Evolutionary conservation across 1,140 invertebrate genomes (phyloP).

Genomic region (Ips typographus): DNA sequence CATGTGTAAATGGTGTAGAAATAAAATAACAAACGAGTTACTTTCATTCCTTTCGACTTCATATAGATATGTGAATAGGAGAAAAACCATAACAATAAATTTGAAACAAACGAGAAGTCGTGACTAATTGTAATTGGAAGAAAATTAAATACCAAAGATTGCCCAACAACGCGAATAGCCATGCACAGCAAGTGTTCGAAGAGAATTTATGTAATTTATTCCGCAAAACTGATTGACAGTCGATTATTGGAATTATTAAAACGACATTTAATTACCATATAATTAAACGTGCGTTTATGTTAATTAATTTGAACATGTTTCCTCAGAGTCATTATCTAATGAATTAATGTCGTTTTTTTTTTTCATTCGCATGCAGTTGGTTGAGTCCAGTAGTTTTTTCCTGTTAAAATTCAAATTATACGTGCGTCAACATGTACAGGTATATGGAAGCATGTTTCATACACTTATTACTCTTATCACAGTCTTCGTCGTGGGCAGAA

Average conservation of each 20-base stretch:
- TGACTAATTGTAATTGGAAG: neutral
- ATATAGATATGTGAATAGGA: no score
- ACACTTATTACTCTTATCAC: no score
- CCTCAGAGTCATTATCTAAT: conserved; percentile 24
- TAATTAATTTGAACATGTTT: conserved; percentile 31
- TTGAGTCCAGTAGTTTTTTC: neutral
- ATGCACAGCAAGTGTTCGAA: conserved; percentile 4
- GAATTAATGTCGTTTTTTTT: conserved; percentile 30
- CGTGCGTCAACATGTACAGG: no score
- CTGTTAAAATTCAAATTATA: no score
- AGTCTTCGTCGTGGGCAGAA: no score
- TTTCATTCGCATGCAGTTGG: conserved; percentile 8
- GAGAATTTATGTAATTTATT: conserved; percentile 20
- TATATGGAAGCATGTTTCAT: no score
- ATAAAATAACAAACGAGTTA: no score
- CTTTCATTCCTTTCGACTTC: no score
- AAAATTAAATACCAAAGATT: neutral
- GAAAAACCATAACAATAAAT: no score
- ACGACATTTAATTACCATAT: conserved; percentile 31
- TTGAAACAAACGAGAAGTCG: no score
- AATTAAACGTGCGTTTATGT: conserved; percentile 30
- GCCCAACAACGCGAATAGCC: neutral
- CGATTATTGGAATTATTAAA: conserved; percentile 27
- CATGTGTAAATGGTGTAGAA: no score
- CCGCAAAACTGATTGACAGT: conserved; percentile 19